Evolutionary conservation across 2,888 invertebrate species (phyloP).

Genomic region (Synergus laeviventris): DNA sequence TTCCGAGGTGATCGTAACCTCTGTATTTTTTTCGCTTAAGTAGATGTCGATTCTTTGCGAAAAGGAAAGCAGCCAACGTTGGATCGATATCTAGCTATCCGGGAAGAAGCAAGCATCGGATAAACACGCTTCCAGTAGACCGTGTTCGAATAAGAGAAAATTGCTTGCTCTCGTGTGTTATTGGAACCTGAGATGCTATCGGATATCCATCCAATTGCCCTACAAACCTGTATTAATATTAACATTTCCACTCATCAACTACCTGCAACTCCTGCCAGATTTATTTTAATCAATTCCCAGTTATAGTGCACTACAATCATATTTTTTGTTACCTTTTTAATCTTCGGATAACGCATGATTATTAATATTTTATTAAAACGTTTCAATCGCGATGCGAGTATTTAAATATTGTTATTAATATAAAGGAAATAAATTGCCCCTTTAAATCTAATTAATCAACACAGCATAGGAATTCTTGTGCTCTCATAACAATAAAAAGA

Average conservation of each 20-base stretch:
- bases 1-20: slow-evolving; percentile 3
- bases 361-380: neutral
- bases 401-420: neutral
- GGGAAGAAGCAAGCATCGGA: slow-evolving; percentile 5
- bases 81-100: slow-evolving; percentile 14
- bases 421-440: neutral
- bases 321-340: neutral
- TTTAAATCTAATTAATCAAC: neutral
- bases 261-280: slow-evolving; percentile 13
- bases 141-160: slow-evolving; percentile 32
- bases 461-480: neutral
- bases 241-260: slow-evolving; percentile 29
- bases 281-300: slow-evolving; percentile 11
- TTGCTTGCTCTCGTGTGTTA: slow-evolving; percentile 36
- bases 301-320: neutral
- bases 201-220: slow-evolving; percentile 39
- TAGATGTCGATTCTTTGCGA: slow-evolving; percentile 16
- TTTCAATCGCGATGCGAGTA: neutral
- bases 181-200: slow-evolving; percentile 38
- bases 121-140: slow-evolving; percentile 19
- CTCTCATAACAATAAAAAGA: neutral
- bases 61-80: neutral
- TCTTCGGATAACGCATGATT: neutral
- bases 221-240: slow-evolving; percentile 39
- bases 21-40: slow-evolving; percentile 4